phyloP scores from a whole-genome alignment of 2,888 invertebrate species.

The Laothoe populi region DNA sequence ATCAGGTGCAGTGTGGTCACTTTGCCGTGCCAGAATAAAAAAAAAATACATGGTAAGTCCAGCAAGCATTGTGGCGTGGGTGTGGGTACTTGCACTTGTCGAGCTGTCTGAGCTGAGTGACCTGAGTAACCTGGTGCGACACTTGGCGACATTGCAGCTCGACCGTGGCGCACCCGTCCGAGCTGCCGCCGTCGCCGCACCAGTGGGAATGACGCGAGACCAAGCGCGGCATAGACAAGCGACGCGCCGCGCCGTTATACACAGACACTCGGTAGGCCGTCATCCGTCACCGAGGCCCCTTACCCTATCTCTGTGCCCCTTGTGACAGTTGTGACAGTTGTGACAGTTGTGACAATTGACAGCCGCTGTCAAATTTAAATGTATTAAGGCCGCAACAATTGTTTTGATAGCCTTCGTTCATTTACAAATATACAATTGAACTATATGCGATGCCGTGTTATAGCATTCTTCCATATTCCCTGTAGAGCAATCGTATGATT shows the following conservation, averaged over 20 bases:
- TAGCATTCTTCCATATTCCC: slow-evolving; percentile 7
- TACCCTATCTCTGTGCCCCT: not conserved
- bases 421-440: slow-evolving; percentile 4
- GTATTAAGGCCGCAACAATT: not conserved
- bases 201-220: slow-evolving; percentile 96
- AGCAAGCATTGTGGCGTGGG: slow-evolving; percentile 53
- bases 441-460: not conserved
- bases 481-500: not conserved
- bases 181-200: slow-evolving; percentile 98
- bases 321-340: no score
- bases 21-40: no score
- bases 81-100: slow-evolving; percentile 43
- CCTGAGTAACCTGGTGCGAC: slow-evolving; percentile 44
- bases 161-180: slow-evolving; percentile 98
- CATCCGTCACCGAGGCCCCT: not conserved
- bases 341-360: no score
- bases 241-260: slow-evolving; percentile 59
- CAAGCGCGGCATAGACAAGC: slow-evolving; percentile 60
- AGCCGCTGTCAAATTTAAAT: no score
- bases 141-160: slow-evolving; percentile 89
- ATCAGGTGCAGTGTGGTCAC: no score
- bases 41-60: slow-evolving; percentile 33
- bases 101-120: no score
- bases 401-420: not conserved
- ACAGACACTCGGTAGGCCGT: not conserved